Evolutionary conservation across 2,113 vertebrate genomes (phyloP).

Genomic region (Entelurus aequoreus): DNA sequence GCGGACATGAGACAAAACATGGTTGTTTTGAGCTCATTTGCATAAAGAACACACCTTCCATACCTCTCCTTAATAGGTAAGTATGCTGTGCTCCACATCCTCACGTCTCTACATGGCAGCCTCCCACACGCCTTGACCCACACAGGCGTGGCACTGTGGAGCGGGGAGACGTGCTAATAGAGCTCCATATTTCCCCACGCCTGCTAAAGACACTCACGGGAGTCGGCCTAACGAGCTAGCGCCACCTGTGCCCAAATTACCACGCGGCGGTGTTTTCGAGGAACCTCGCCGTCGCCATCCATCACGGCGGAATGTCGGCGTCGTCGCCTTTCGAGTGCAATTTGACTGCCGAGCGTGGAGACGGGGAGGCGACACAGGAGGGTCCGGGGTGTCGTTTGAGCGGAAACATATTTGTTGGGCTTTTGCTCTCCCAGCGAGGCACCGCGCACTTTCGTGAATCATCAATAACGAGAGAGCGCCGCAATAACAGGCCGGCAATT

Average conservation of each 20-base stretch:
- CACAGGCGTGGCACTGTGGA: constrained; percentile 12
- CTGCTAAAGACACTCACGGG: constrained; percentile 19
- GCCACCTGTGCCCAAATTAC: constrained; percentile 47
- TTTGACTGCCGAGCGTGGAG: neutral
- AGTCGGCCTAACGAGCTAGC: constrained; percentile 43
- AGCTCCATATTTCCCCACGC: constrained; percentile 21
- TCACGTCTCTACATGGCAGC: neutral
- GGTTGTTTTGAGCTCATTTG: no score
- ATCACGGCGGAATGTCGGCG: constrained; percentile 8
- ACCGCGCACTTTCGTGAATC: no score
- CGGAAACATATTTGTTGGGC: no score
- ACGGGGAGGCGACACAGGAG: no score
- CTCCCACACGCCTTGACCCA: constrained; percentile 29
- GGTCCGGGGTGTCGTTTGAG: no score
- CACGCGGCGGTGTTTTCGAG: constrained; percentile 30
- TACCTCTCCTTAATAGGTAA: no score
- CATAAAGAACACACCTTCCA: no score
- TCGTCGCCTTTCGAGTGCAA: neutral
- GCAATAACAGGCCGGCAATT: no score
- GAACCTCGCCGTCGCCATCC: constrained; percentile 18
- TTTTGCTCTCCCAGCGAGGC: no score
- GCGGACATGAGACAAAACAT: no score
- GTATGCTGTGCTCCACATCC: no score
- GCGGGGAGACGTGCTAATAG: constrained; percentile 36
- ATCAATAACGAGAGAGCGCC: no score